Percentiles rank a stretch among this genome's conserved stretches.
Conservation (phyloP, 2,113 vertebrate species). For the Chionis minor region DNA sequence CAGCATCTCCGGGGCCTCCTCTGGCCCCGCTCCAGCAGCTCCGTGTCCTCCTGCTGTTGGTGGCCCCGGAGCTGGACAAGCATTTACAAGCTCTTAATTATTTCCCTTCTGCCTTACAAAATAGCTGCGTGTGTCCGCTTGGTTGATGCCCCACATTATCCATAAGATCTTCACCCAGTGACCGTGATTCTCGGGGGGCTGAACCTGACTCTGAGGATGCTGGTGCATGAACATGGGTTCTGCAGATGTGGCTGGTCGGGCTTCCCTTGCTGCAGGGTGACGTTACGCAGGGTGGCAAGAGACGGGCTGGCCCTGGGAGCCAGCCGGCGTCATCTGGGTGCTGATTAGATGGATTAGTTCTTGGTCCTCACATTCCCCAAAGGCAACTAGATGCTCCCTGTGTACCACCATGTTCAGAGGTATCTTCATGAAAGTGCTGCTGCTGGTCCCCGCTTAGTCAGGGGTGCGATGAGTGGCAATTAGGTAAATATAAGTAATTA, state of each 20-base stretch:
- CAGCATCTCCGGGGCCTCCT: neutral
- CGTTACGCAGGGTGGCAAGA: neutral
- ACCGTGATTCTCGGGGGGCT: fast-evolving
- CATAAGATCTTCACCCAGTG: neutral
- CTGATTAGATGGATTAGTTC: neutral
- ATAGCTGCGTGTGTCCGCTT: fast-evolving
- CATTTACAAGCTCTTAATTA: neutral
- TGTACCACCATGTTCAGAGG: neutral
- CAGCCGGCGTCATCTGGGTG: fast-evolving
- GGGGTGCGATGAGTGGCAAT: neutral
- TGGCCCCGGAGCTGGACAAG: neutral
- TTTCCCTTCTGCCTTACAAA: neutral
- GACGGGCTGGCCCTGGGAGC: neutral
- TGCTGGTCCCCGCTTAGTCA: neutral
- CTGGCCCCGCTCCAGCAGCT: neutral
- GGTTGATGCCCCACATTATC: fast-evolving
- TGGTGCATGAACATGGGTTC: fast-evolving
- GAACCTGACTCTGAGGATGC: neutral
- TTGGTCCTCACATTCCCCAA: neutral
- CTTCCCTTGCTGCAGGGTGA: neutral
- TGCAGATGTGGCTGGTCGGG: neutral
- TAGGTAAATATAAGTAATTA: neutral
- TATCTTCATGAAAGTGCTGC: neutral
- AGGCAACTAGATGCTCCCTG: fast-evolving
- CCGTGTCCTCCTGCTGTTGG: neutral